Base-by-base conservation (phyloP, 2,797 vertebrate species). In the Atherinosoma microstoma region DNA sequence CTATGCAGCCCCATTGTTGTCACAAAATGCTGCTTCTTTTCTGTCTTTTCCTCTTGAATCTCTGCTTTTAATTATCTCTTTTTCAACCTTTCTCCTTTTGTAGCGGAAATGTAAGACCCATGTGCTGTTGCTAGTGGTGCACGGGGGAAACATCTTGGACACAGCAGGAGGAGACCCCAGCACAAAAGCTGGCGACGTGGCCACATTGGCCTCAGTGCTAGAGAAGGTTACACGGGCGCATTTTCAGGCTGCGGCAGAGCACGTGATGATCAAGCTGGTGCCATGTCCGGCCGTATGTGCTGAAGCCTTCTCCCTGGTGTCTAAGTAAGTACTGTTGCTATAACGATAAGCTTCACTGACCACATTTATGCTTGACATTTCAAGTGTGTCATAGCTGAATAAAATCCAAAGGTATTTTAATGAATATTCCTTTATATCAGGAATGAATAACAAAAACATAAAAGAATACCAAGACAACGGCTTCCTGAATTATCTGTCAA, bases 71-170 rank as follows among this genome's bases (percentile, higher is more conserved):
- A 32, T 0, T 59, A 6, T 78, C 40, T 49, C 11, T 29, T 49
- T 40, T 51, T 59, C 8, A 49, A 38, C 35, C 29, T 58, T 13
- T 9, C 34, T 16, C 34, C 24, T 72, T 67, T 82, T 64, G 51
- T 81, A 95, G 87, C 94, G 86, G 62, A 96, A 94, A 84, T 99
- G 97, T 87, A 96, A 96, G 89, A 97, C 96, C 0, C 97, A 96
- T 0, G 96, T 98, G 62, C 93, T 99, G 79, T 94, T 98, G 86
- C 94, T 99, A 29, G 95, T 98, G 77, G 95, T 99, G 5, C 98
- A 99, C 0, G 98, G 98, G 0, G 98, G 98, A 0, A 99, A 96
- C 88, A 95, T 99, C 87, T 84, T 99, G 89, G 98, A 99, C 80
- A 91, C 95, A 0, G 97, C 93, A 2, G 94, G 94, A 0, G 95